Conservation (phyloP, 2,113 vertebrate genomes). For the Toxostoma redivivum region DNA sequence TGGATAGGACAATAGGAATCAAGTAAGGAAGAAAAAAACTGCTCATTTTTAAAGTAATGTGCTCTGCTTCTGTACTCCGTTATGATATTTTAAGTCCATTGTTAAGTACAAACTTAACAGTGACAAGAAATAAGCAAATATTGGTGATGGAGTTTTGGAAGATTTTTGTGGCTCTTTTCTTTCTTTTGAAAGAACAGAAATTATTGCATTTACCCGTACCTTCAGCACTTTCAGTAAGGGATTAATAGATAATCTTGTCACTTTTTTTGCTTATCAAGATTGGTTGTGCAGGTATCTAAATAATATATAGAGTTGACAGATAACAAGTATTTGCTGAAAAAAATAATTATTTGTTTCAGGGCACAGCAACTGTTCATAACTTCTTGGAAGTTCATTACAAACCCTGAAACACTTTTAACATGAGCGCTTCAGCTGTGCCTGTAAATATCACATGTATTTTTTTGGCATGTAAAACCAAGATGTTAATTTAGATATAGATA, state of each 20-base stretch:
- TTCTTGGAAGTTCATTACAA: background rate
- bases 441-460: background rate
- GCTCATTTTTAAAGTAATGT: background rate
- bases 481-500: background rate
- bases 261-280: background rate
- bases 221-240: background rate
- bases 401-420: background rate
- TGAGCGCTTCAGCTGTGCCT: background rate
- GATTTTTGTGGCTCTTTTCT: background rate
- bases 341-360: background rate
- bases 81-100: background rate
- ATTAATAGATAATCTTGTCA: background rate
- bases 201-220: background rate
- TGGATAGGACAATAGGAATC: background rate
- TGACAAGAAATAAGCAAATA: background rate
- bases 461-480: background rate
- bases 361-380: background rate
- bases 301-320: background rate
- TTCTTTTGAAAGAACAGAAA: background rate
- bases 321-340: background rate
- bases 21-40: background rate
- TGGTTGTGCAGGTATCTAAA: background rate
- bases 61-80: background rate
- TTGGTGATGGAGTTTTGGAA: background rate
- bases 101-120: background rate